Evolutionary conservation across 37 sponge, comb jelly and placozoan genomes (phyloP).

Genomic region (Axinella damicornis): DNA sequence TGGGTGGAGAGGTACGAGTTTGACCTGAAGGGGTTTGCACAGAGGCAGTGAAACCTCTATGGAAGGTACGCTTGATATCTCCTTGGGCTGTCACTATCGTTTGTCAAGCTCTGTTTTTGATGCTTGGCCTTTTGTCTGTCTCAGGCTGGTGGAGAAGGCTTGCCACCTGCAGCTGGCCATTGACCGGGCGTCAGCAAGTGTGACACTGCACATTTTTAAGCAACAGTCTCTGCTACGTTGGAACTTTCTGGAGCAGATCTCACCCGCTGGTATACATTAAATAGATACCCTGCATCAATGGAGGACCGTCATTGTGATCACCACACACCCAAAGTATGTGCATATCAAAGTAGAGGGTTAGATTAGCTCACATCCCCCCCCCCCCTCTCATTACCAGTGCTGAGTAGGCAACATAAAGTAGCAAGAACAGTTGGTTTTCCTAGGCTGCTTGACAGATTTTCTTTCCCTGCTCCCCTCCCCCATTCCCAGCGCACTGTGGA

Average conservation of each 20-base stretch:
- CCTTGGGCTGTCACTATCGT: no score
- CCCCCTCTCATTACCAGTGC: no score
- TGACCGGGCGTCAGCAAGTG: constrained; percentile 20
- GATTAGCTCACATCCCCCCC: no score
- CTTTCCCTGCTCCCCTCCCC: no score
- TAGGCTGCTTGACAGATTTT: no score
- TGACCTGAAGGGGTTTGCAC: constrained; percentile 55
- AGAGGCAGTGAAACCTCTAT: constrained; percentile 35
- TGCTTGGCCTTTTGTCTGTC: no score
- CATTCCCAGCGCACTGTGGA: constrained; percentile 75
- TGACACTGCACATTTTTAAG: constrained; percentile 50
- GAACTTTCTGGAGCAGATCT: constrained; percentile 58
- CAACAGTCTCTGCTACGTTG: constrained; percentile 41
- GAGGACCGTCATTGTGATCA: constrained; percentile 67
- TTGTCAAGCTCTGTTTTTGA: no score
- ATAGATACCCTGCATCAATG: constrained; percentile 55
- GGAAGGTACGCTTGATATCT: constrained; percentile 43
- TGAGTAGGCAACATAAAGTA: no score
- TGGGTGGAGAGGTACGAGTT: constrained; percentile 37
- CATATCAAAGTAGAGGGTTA: no score
- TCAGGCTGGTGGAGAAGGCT: constrained; percentile 63
- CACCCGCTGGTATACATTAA: constrained; percentile 12
- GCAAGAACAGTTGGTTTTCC: no score
- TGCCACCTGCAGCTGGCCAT: constrained; percentile 20
- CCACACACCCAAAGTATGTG: constrained; percentile 79